Conservation (phyloP, 2,797 vertebrate genomes). For the Graptemys geographica region DNA sequence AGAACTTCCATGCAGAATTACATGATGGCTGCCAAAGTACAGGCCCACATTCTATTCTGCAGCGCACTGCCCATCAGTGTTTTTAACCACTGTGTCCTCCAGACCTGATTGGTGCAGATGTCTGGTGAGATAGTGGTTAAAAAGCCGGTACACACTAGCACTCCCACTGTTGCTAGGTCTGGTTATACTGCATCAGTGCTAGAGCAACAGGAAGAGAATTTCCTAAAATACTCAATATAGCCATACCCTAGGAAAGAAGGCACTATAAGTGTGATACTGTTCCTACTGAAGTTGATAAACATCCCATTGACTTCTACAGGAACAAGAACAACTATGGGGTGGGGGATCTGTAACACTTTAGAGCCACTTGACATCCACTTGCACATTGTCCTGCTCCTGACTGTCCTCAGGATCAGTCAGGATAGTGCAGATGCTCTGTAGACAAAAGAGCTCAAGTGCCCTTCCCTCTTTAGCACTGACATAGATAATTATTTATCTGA, state of each 20-base stretch:
- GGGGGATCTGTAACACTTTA: not conserved
- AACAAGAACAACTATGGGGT: not conserved
- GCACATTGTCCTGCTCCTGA: not conserved
- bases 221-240: not conserved
- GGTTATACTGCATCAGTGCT: not conserved
- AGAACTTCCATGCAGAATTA: conserved; percentile 40
- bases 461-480: not conserved
- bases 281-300: not conserved
- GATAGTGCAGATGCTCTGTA: not conserved
- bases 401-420: not conserved
- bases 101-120: not conserved
- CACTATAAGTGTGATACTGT: not conserved
- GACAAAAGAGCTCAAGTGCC: not conserved
- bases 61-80: not conserved
- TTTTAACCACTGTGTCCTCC: not conserved
- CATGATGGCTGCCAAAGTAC: conserved; percentile 23
- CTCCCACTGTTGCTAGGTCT: not conserved
- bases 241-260: not conserved
- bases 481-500: not conserved
- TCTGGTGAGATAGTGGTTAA: not conserved
- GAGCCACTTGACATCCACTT: not conserved
- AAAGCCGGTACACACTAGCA: not conserved
- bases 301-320: not conserved
- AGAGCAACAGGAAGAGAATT: not conserved
- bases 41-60: not conserved